Conservation (phyloP, 2,113 vertebrate genomes). For the Hucho hucho region DNA sequence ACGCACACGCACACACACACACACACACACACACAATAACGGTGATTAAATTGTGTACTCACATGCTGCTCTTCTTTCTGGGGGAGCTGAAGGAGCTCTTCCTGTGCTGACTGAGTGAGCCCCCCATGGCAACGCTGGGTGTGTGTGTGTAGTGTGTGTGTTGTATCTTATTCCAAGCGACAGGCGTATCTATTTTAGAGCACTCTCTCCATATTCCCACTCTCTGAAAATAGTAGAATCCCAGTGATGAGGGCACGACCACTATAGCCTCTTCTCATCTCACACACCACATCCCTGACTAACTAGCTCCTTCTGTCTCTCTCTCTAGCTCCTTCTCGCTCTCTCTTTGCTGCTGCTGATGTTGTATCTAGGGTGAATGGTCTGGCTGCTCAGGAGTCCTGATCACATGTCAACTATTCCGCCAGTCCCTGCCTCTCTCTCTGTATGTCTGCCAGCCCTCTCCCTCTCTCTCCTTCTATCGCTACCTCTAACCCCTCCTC, state of each 20-base stretch:
- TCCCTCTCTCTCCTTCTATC: not conserved
- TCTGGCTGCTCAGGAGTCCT: slow-evolving; percentile 29
- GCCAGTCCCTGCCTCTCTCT: slow-evolving; percentile 10
- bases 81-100: slow-evolving; percentile 59
- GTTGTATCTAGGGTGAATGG: slow-evolving; percentile 5
- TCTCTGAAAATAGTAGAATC: slow-evolving; percentile 20
- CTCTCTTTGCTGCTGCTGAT: slow-evolving; percentile 34
- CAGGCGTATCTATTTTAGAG: not conserved
- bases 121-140: slow-evolving; percentile 64
- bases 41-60: slow-evolving; percentile 58
- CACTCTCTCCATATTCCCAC: slow-evolving; percentile 41
- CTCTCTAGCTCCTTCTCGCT: not conserved
- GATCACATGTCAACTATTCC: slow-evolving; percentile 34
- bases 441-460: not conserved
- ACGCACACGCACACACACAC: slow-evolving; percentile 16
- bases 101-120: slow-evolving; percentile 66
- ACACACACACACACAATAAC: slow-evolving; percentile 1
- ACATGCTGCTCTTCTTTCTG: slow-evolving; percentile 67
- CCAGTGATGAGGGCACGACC: not conserved
- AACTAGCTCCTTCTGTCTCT: slow-evolving; percentile 1
- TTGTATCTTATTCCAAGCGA: slow-evolving; percentile 36
- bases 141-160: slow-evolving; percentile 11
- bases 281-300: slow-evolving; percentile 21
- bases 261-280: not conserved
- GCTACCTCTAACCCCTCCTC: not conserved